Base-by-base conservation (phyloP, 2,888 invertebrate genomes). In the Parnassius apollo region DNA sequence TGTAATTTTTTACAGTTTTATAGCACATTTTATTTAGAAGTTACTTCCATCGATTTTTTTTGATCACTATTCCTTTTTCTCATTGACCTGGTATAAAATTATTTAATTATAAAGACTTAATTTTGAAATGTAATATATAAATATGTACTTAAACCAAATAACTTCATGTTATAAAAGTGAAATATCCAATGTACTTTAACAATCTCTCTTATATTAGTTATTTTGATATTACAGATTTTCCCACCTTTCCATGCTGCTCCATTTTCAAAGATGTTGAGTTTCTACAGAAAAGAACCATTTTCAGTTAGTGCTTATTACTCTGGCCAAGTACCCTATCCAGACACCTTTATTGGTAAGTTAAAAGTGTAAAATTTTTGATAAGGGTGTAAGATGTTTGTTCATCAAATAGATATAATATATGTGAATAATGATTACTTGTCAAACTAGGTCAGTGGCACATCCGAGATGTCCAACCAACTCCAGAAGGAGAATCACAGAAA, bases 241-340 rank as follows among this genome's bases (percentile, higher is more conserved):
- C 96, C 96, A 0, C 93, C 94, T 61, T 97, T 97, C 88, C 98
- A 99, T 85, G 91, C 95, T 8, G 95, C 98, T 60, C 99, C 99
- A 12, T 98, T 97, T 86, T 96, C 98, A 12, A 98, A 98, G 84
- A 95, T 98, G 94, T 89, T 99, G 69, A 98, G 99, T 0, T 96
- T 99, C 86, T 97, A 96, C 86, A 94, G 98, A 71, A 95, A 95
- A 74, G 97, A 96, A 75, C 96, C 98, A 4, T 99, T 99, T 85
- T 92, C 94, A 67, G 93, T 99, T 71, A 95, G 95, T 66, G 98
- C 98, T 8, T 94, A 94, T 76, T 99, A 99, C 84, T 93, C 94
- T 18, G 93, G 94, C 65, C 92, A 91, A 72, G 93, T 96, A 68
- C 96, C 96, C 42, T 96, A 95, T 85, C 95, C 96, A 0, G 95